Base-by-base conservation (phyloP, 2,888 invertebrate genomes). In the Epinotia bilunana region DNA sequence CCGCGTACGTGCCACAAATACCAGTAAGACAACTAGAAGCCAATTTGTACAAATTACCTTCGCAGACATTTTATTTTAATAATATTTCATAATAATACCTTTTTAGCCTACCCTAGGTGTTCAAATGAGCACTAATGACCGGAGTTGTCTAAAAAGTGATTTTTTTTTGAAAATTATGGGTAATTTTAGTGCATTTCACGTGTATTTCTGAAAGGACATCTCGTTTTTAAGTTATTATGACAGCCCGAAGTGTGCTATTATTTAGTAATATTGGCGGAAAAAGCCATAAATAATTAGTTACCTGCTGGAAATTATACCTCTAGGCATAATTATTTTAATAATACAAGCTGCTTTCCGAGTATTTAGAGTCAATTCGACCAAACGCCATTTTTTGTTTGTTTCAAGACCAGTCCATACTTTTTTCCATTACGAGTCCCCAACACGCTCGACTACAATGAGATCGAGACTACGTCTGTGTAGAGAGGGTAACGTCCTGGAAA, bases 1-100 rank as follows among this genome's bases (percentile, higher is more conserved):
- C 49, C 55, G 20, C 39, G n/a, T 69, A 69, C 58, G 60, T 69
- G 68, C 43, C 46, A 62, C 70, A 70, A 61, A 33, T 55, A 39
- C 67, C 28, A 57, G 46, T 67, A 67, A 75, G 64, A 65, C 58
- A 61, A 74, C 70, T 20, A 64, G 60, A 43, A 67, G 55, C 67
- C 71, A 71, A 75, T 75, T 75, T 71, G 60, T 72, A 67, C 75
- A 67, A 75, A 75, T 75, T 62, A 72, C 11, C 62, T 67, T 46
- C 57, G 12, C 65, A 16, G 75, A 61, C 67, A 71, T 72, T 62
- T 33, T 74, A 55, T 61, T 72, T 61, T 57, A 55, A 67, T 72
- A 75, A 55, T 57, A 67, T 43, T 46, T 46, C 71, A 46, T 67
- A 72, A 75, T 75, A 55, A 75, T 55, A 67, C 72, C 65, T 67